Evolutionary conservation across 2,888 invertebrate genomes (phyloP).

Genomic region (Entomobrya multifasciata): DNA sequence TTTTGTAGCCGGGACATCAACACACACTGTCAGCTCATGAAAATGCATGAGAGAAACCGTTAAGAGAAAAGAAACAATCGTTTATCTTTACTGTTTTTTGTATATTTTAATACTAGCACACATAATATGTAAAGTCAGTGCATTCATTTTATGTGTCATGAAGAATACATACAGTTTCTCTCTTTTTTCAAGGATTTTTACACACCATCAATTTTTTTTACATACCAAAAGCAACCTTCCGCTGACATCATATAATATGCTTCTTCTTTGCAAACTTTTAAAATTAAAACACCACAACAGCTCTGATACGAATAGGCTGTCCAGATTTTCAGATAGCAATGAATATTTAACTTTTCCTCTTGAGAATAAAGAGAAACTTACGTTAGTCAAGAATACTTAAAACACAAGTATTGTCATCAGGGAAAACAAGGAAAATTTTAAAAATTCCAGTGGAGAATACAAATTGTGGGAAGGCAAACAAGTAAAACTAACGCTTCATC

Average conservation of each 20-base stretch:
- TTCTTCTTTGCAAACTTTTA: neutral
- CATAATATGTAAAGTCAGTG: neutral
- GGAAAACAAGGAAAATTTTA: too few species aligned
- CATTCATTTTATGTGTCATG: neutral
- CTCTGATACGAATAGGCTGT: neutral
- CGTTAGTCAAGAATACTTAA: too few species aligned
- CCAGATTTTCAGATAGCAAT: neutral
- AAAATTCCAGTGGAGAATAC: too few species aligned
- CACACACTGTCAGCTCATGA: neutral
- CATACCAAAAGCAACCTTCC: neutral
- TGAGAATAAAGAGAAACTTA: neutral
- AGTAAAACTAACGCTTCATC: too few species aligned
- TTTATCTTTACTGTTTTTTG: conserved; percentile 11
- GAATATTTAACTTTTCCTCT: neutral
- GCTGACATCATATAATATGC: neutral
- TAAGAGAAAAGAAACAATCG: conserved; percentile 16
- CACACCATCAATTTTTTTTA: neutral
- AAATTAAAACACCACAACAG: neutral
- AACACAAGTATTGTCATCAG: too few species aligned
- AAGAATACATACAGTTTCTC: neutral
- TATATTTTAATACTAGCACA: neutral
- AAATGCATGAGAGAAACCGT: conserved; percentile 41
- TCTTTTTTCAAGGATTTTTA: neutral
- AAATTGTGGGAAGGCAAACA: too few species aligned
- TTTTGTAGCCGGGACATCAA: too few species aligned